Evolutionary conservation across 2,888 invertebrate species (phyloP).

Genomic region (Clanis bilineata): DNA sequence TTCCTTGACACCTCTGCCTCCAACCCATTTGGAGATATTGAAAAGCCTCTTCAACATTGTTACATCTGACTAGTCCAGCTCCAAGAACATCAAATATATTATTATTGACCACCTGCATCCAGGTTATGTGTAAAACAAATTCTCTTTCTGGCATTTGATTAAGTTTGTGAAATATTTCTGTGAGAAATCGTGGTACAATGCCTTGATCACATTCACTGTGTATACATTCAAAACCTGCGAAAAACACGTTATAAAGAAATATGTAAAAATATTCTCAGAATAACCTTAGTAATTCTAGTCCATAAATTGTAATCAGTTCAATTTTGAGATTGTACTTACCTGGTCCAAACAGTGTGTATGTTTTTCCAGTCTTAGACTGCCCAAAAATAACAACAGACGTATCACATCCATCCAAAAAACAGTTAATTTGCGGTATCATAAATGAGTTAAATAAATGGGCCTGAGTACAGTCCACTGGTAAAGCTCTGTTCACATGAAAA

Average conservation of each 20-base stretch:
- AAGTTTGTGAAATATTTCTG: slow-evolving; percentile 86
- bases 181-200: slow-evolving; percentile 86
- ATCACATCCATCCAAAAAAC: slow-evolving; percentile 88
- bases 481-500: slow-evolving; percentile 75
- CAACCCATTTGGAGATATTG: slow-evolving; percentile 87
- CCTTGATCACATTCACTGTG: slow-evolving; percentile 87
- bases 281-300: no score
- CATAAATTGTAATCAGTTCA: neutral
- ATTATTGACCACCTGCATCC: slow-evolving; percentile 88
- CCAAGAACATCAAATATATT: slow-evolving; percentile 84
- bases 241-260: slow-evolving; percentile 16
- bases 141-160: slow-evolving; percentile 84
- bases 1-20: slow-evolving; percentile 79
- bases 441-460: slow-evolving; percentile 84
- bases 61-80: slow-evolving; percentile 78
- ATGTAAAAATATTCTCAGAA: no score
- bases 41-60: slow-evolving; percentile 87
- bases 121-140: slow-evolving; percentile 86
- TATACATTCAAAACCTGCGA: slow-evolving; percentile 77
- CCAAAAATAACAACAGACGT: slow-evolving; percentile 88
- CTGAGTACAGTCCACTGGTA: slow-evolving; percentile 84
- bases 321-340: slow-evolving; percentile 60
- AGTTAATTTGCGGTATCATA: slow-evolving; percentile 85
- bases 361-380: slow-evolving; percentile 86
- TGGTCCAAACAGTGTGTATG: slow-evolving; percentile 87